Evolutionary conservation across 1,140 invertebrate genomes (phyloP).

Genomic region (Pantala flavescens): DNA sequence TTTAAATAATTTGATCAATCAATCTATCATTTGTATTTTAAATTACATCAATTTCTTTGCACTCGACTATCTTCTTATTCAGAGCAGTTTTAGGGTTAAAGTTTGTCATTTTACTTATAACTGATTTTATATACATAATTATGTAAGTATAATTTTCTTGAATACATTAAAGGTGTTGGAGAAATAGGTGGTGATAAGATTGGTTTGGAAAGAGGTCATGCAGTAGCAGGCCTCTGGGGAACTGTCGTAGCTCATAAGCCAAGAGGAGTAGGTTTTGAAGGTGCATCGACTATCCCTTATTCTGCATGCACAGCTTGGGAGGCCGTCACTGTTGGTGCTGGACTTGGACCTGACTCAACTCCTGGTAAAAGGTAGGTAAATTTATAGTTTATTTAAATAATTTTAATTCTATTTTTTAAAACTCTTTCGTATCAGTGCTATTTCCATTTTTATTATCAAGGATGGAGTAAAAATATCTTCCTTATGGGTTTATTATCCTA

Average conservation of each 20-base stretch:
- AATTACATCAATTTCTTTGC: too few relatives aligned
- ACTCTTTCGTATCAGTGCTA: background rate
- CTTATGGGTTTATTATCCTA: too few relatives aligned
- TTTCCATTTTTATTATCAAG: background rate
- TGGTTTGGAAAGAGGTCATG: conserved; percentile 30
- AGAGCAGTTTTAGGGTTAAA: too few relatives aligned
- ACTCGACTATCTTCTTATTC: too few relatives aligned
- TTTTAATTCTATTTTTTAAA: background rate
- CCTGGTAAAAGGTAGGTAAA: conserved; percentile 43
- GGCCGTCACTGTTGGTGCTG: conserved; percentile 44
- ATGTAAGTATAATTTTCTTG: too few relatives aligned
- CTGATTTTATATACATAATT: too few relatives aligned
- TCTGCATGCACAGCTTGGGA: conserved; percentile 56
- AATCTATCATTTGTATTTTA: too few relatives aligned
- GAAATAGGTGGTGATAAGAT: conserved; percentile 45
- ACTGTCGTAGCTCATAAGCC: conserved; percentile 49
- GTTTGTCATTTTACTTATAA: too few relatives aligned
- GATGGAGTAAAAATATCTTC: too few relatives aligned
- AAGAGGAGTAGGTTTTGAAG: conserved; percentile 49
- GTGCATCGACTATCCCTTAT: conserved; percentile 59
- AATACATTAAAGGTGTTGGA: too few relatives aligned
- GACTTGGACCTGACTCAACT: conserved; percentile 41
- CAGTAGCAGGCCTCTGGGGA: background rate
- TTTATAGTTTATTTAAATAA: background rate
- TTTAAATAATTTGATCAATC: too few relatives aligned